Base-by-base conservation (phyloP, 2,797 vertebrate species). In the Basileuterus tristriatus region DNA sequence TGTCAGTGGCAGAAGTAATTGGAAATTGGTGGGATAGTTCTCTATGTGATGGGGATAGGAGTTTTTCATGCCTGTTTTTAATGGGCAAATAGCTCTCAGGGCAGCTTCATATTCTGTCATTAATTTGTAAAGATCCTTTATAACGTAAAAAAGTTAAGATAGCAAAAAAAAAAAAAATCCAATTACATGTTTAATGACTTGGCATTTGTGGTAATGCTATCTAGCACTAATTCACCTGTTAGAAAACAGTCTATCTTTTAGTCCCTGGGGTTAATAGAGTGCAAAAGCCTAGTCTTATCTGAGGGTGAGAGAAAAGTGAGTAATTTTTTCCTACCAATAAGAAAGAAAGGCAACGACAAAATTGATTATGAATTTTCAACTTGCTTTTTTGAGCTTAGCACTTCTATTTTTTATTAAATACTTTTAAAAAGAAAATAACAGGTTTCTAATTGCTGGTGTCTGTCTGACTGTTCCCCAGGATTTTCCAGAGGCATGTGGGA, bases 171-270 rank as follows among this genome's bases (percentile, higher is more conserved):
- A 47, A 97, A 96, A 96, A 95, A 92, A 97, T 97, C 97, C 97
- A 98, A 98, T 98, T 98, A 98, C 96, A 97, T 95, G 96, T 98
- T 98, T 98, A 98, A 98, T 98, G 97, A 97, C 97, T 97, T 98
- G 98, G 97, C 97, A 98, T 98, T 98, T 98, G 97, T 97, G 96
- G 96, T 96, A 98, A 98, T 98, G 97, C 94, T 97, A 97, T 98
- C 97, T 97, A 97, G 93, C 96, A 96, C 94, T 97, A 97, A 98
- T 97, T 97, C 96, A 97, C 97, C 96, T 97, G 96, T 97, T 97
- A 96, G 97, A 89, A 98, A 98, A 98, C 97, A 97, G 96, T 97
- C 94, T 97, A 94, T 98, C 94, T 96, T 96, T 79, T 94, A 96
- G 96, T 96, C 98, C 92, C 89, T 95, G 94, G 97, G 97, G 98